Base-by-base conservation (phyloP, 2,113 vertebrate genomes). In the Chaetorhynchus papuensis region DNA sequence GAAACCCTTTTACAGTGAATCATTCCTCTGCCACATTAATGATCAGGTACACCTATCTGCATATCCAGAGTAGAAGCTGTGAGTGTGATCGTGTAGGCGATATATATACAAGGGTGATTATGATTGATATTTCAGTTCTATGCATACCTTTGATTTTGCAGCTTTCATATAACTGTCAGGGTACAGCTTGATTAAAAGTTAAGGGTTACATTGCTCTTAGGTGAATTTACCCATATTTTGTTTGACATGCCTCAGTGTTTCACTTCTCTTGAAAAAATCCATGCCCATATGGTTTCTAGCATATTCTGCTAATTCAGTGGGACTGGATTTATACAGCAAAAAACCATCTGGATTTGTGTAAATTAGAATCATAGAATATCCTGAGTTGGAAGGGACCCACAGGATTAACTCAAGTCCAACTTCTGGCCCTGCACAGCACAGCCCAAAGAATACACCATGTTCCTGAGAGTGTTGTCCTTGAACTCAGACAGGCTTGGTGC, bases 361-460 rank as follows among this genome's bases (percentile, higher is more conserved):
- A 21, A 9, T 74, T 70, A 78, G 28, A 83, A 49, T 66, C 45
- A n/a, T n/a, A n/a, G 45, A 60, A n/a, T 89, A 35, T 60, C 24
- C n/a, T 89, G 30, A 35, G 30, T 41, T 82, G 30, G 24, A 82
- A 41, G 30, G 11, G 15, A 68, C 20, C 16, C 20, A 39, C 44
- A n/a, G n/a, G 39, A 45, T 12, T n/a, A 23, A 60, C n/a, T 4
- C 1, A 68, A 89, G 61, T 39, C 39, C 14, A 26, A 2, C 7
- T 82, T 16, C 28, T 53, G 20, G 42, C 24, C 20, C 39, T 75
- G 39, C 45, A 60, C 53, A 53, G n/a, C 13, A 30, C 44, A 44
- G 27, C 28, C 28, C 0, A 0, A 41, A 54, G n/a, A 68, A 45
- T 68, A 45, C 23, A 45, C 24, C 4, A 8, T 60, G 12, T 68